These are phyloP conservation scores for Nothoprocta perdicaria DNA, from an alignment of 2,113 vertebrate genomes.

Conservation along the genomic window DNA sequence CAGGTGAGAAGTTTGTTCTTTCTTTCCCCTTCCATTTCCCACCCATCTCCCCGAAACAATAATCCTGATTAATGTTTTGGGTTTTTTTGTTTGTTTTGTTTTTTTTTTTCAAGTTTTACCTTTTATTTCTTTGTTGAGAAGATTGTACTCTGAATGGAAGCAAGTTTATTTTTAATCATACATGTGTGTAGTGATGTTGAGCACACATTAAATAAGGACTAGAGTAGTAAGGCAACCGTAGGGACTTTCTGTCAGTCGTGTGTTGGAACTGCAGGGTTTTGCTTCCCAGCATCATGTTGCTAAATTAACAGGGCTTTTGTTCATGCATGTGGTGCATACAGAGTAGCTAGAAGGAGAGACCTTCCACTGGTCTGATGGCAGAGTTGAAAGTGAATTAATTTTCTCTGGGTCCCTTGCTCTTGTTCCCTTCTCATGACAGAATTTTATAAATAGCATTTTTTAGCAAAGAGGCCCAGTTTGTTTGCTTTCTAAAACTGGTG, in stretches of 20 bases:
- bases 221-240: not conserved
- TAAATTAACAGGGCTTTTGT: not conserved
- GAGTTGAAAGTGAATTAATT: not conserved
- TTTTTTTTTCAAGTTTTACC: not conserved
- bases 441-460: slow-evolving; percentile 2
- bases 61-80: not conserved
- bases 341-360: not conserved
- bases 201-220: not conserved
- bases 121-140: not conserved
- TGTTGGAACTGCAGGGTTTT: not conserved
- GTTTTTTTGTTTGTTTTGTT: no score
- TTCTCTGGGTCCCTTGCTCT: not conserved
- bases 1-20: not conserved
- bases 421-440: not conserved
- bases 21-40: not conserved
- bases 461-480: slow-evolving; percentile 12
- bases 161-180: not conserved
- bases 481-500: slow-evolving; percentile 38
- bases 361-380: not conserved
- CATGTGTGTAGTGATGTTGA: fast-evolving
- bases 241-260: not conserved
- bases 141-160: not conserved
- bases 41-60: not conserved
- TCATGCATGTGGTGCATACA: fast-evolving
- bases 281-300: not conserved